These are phyloP conservation scores for Ifrita kowaldi DNA, from an alignment of 2,113 vertebrate species.

Conservation along the genomic window DNA sequence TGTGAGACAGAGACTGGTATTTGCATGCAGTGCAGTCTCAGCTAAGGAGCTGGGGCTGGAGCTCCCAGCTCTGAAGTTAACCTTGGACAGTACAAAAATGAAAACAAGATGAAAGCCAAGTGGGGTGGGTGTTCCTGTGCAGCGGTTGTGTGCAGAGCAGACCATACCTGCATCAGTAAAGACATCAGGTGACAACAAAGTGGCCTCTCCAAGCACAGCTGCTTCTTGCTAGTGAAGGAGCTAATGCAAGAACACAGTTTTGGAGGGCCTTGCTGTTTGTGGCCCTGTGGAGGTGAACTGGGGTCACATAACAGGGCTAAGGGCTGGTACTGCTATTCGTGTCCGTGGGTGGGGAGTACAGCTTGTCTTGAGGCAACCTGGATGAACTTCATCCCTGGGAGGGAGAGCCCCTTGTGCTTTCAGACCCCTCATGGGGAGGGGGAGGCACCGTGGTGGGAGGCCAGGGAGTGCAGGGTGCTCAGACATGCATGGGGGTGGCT, in stretches of 20 bases:
- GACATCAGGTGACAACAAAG: background rate
- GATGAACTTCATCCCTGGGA: background rate
- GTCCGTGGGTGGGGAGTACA: background rate
- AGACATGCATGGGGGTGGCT: rapidly evolving
- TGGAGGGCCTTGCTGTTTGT: background rate
- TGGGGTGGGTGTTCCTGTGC: background rate
- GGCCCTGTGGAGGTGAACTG: background rate
- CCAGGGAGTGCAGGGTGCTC: rapidly evolving
- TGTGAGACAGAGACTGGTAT: background rate
- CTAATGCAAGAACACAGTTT: background rate
- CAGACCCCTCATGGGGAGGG: background rate
- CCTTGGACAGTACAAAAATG: background rate
- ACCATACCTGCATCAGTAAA: background rate
- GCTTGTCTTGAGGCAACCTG: background rate
- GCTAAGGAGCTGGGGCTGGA: background rate
- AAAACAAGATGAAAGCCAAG: constrained; percentile 4
- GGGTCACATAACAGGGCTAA: rapidly evolving
- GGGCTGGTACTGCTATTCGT: background rate
- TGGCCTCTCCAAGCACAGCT: background rate
- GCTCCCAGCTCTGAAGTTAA: background rate
- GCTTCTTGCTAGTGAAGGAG: background rate
- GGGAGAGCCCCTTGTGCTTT: background rate
- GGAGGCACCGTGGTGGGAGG: rapidly evolving
- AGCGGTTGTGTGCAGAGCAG: rapidly evolving
- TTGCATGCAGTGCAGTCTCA: background rate